Percentiles rank a stretch among this genome's conserved stretches.
Conservation (phyloP, 2,113 vertebrate species). For the Laticauda laticaudata region DNA sequence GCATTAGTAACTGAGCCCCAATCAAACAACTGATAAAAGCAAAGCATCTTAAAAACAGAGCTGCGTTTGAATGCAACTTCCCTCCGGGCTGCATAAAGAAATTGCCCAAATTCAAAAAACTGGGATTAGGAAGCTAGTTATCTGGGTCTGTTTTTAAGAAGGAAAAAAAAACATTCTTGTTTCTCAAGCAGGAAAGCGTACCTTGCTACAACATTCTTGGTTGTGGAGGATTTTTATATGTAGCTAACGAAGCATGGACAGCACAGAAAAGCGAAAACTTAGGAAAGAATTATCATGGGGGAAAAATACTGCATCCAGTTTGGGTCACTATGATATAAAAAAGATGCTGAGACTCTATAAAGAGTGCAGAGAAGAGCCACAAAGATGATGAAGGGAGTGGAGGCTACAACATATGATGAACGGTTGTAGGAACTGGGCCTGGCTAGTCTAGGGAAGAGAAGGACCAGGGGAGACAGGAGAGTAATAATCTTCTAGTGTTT, state of each 20-base stretch:
- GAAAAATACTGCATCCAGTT: too few relatives aligned
- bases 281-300: fast-evolving
- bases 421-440: not conserved
- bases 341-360: not conserved
- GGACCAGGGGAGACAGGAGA: not conserved
- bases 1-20: constrained; percentile 66
- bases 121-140: constrained; percentile 45
- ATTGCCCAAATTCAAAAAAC: constrained; percentile 45
- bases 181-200: constrained; percentile 14
- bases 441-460: not conserved
- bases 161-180: not conserved
- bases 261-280: not conserved
- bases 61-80: constrained; percentile 44
- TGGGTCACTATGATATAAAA: too few relatives aligned
- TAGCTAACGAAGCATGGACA: not conserved
- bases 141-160: not conserved
- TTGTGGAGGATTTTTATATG: not conserved
- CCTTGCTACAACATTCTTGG: not conserved
- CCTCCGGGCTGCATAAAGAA: constrained; percentile 37
- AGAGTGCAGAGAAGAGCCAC: not conserved
- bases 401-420: not conserved
- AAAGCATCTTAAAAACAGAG: constrained; percentile 38
- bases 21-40: constrained; percentile 52
- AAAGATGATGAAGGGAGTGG: not conserved
- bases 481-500: not conserved